Evolutionary conservation across 2,113 vertebrate genomes (phyloP).

Genomic region (Elanoides forficatus): DNA sequence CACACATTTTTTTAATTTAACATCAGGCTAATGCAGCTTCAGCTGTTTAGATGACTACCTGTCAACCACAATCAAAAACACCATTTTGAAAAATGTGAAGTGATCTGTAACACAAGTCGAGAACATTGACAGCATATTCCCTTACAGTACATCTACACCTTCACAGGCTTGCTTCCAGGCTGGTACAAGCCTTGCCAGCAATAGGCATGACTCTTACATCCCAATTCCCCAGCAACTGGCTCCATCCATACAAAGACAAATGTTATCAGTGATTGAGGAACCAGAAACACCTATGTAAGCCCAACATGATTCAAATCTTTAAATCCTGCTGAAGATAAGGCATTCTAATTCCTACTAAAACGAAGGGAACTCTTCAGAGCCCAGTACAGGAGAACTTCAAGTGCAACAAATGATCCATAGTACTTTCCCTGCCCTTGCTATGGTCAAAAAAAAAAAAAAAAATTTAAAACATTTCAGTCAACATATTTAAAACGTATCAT

Average conservation of each 20-base stretch:
- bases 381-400: neutral
- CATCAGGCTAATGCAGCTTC: neutral
- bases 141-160: neutral
- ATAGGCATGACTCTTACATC: neutral
- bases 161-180: neutral
- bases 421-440: neutral
- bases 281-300: neutral
- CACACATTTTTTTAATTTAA: slow-evolving; percentile 10
- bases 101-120: neutral
- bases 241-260: neutral
- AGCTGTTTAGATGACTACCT: slow-evolving; percentile 24
- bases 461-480: neutral
- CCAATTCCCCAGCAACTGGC: neutral
- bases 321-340: neutral
- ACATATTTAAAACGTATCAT: neutral
- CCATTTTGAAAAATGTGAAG: neutral
- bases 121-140: neutral
- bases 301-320: neutral
- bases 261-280: neutral
- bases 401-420: neutral
- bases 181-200: neutral
- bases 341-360: neutral
- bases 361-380: neutral
- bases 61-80: slow-evolving; percentile 19
- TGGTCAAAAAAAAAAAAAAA: neutral